These are phyloP conservation scores for Notothenia coriiceps DNA, from an alignment of 2,113 vertebrate species.

Conservation along the genomic window DNA sequence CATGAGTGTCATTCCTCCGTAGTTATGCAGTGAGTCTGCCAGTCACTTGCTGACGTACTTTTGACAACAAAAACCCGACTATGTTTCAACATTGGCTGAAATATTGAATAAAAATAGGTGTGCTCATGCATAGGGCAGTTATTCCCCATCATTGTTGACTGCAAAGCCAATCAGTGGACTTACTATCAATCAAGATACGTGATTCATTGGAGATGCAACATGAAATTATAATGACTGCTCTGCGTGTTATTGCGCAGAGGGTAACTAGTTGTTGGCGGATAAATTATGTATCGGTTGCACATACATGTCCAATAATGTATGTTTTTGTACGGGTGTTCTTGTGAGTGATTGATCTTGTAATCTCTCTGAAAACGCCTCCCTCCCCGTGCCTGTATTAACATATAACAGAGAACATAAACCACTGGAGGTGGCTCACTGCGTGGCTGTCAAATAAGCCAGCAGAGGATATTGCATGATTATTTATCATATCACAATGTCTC, in stretches of 20 bases:
- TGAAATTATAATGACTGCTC: constrained; percentile 34
- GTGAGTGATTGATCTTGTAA: constrained; percentile 23
- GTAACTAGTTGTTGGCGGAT: constrained; percentile 33
- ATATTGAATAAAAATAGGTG: not conserved
- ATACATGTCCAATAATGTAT: constrained; percentile 10
- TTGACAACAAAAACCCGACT: not conserved
- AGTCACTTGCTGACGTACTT: not conserved
- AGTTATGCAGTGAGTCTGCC: not conserved
- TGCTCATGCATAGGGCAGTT: constrained; percentile 4
- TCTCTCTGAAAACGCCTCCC: constrained; percentile 10
- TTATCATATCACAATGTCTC: not conserved
- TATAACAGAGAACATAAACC: constrained; percentile 23
- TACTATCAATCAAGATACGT: not conserved
- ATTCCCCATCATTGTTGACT: constrained; percentile 5
- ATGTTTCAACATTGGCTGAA: constrained; percentile 4
- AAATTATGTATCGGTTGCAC: constrained; percentile 35
- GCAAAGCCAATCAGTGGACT: constrained; percentile 5
- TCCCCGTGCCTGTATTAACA: constrained; percentile 14
- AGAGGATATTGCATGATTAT: not conserved
- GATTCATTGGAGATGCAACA: constrained; percentile 1
- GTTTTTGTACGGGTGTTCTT: constrained; percentile 1
- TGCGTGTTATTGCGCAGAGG: constrained; percentile 18
- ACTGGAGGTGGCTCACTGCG: not conserved
- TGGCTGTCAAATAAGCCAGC: constrained; percentile 1
- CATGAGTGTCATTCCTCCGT: not conserved